Conservation (phyloP, 2,797 vertebrate species). For the Ambastaia sidthimunki region DNA sequence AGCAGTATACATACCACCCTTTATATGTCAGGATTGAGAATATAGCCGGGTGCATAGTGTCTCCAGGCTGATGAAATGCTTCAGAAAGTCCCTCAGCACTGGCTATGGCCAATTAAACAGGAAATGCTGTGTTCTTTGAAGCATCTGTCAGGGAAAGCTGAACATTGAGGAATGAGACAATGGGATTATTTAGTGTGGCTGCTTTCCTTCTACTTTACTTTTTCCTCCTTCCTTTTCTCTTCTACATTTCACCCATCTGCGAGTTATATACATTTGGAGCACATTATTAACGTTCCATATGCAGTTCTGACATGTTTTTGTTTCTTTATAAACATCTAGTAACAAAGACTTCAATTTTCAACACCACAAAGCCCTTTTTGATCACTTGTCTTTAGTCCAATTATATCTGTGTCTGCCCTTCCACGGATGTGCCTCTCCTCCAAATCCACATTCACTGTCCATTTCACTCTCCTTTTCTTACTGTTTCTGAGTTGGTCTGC, state of each 20-base stretch:
- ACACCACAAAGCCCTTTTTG: background rate
- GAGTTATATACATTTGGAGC: background rate
- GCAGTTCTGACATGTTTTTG: background rate
- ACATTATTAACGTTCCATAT: background rate
- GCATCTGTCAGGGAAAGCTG: constrained; percentile 63
- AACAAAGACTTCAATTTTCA: background rate
- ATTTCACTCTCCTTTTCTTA: background rate
- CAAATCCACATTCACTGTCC: background rate
- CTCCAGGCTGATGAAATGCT: constrained; percentile 39
- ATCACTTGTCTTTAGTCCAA: background rate
- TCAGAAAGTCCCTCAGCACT: constrained; percentile 61
- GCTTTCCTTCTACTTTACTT: constrained; percentile 47
- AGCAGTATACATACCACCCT: background rate
- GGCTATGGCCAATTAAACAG: constrained; percentile 69
- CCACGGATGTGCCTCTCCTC: constrained; percentile 17
- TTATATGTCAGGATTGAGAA: background rate
- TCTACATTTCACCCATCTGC: background rate
- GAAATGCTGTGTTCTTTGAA: constrained; percentile 65
- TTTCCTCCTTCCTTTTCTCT: background rate
- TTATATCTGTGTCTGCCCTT: background rate
- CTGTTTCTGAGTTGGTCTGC: constrained; percentile 33
- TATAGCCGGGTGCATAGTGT: background rate
- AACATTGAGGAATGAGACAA: constrained; percentile 60
- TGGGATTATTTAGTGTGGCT: constrained; percentile 53
- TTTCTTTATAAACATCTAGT: background rate